Base-by-base conservation (phyloP, 2,888 invertebrate genomes). In the Nephrotoma appendiculata region DNA sequence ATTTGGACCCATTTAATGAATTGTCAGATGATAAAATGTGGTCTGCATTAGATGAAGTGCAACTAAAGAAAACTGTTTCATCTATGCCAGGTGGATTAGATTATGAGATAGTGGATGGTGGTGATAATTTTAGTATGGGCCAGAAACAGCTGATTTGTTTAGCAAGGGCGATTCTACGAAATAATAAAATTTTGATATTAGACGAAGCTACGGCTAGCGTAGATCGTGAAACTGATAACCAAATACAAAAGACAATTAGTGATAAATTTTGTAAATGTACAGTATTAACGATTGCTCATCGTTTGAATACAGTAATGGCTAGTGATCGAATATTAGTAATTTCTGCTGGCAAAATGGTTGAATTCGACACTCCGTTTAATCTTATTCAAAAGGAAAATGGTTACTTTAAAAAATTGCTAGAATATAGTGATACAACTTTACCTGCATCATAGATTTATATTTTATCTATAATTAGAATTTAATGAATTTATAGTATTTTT, bases 261-360 rank as follows among this genome's bases (percentile, higher is more conserved):
- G 93, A 93, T 86, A 95, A 96, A 90, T 98, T 98, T 90, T 92
- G 93, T 0, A 92, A 95, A 71, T 98, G 97, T 90, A 97, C 97
- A 0, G 97, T 98, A 2, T 91, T 98, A 19, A 98, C 98, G 0
- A 97, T 98, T 44, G 98, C 98, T 5, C 98, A 98, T 92, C 94
- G 98, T 6, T 92, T 98, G 87, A 95, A 98, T 90, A 98, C 98
- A 0, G 96, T 98, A 52, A 98, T 98, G 92, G 98, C 98, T 90
- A 96, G 96, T 2, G 97, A 98, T 91, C 93, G 95, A 88, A 95
- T 98, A 83, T 91, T 98, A 88, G 97, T 98, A 0, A 95, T 98
- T 94, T 96, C 97, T 89, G 93, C 93, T 43, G 96, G 96, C 0
- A 90, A 91, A 44, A 92, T 94, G 85, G 94, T 94, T 11, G 98